Evolutionary conservation across 2,888 invertebrate genomes (phyloP), one percentile per base, ranked within the genome.

Genomic region (Tipula vernalis): DNA sequence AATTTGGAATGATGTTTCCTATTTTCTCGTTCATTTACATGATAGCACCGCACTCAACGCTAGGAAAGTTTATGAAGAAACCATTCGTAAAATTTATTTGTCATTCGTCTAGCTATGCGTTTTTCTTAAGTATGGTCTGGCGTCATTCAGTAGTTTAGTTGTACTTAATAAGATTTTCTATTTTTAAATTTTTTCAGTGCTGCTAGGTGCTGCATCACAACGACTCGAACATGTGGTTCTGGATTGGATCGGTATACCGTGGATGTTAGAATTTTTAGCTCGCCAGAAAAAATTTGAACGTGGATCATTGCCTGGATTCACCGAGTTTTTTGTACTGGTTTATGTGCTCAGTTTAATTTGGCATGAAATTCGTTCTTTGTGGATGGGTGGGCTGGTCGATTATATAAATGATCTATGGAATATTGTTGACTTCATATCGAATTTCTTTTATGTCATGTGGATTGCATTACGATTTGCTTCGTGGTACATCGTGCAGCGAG

Each of bases 1-100:
- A 96, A 90, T 93, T 99, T 42, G 98, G 97, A 0, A 94, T 96
- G 85, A 96, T 98, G 94, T 99, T 99, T 91, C 99, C 99, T 0
- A 92, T 99, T 13, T 97, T 98, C 91, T 97, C 98, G 89, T 93
- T 97, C 44, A 95, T 97, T 88, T 99, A 99, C 92, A 96, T 99
- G 94, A 90, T 99, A 88, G 95, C 97, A 0, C 99, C 99, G 0
- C 95, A 96, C 87, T 97, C 97, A 0, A 94, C 95, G 86, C 95
- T 97, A 91, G 98, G 98, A 13, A 93, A 94, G 88, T 97, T 98
- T 90, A 96, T 99, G 95, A 96, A 98, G 90, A 98, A 99, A 90
- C 99, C 99, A 0, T 99, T 99, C 91, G 98, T 99, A 89, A 99
- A 99, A 91, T 99, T 99, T 92, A 98, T 99, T 89, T 97, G 97